Conservation (phyloP, 1,140 invertebrate genomes). For the Physella acuta region DNA sequence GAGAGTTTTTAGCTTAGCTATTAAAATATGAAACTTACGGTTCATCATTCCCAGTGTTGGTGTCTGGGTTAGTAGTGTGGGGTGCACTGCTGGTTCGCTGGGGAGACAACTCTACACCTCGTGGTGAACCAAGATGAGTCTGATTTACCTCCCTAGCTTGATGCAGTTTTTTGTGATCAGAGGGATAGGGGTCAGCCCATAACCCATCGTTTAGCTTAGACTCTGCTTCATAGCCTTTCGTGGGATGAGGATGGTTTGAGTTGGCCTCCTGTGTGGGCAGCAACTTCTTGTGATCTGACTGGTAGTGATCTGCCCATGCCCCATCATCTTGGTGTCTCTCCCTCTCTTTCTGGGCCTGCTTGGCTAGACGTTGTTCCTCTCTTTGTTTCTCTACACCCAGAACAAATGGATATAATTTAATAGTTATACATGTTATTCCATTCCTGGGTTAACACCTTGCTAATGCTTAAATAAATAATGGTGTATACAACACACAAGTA, state of each 20-base stretch:
- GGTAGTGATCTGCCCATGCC: conserved; percentile 36
- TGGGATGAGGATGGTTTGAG: conserved; percentile 1
- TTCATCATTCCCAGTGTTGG: too few relatives aligned
- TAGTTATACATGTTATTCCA: too few relatives aligned
- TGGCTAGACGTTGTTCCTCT: conserved; percentile 41
- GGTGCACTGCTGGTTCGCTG: conserved; percentile 20
- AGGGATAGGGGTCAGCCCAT: conserved; percentile 32
- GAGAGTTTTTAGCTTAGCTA: too few relatives aligned
- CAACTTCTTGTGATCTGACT: conserved; percentile 8
- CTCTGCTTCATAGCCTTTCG: background rate
- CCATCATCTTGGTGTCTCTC: conserved; percentile 28
- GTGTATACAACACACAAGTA: too few relatives aligned
- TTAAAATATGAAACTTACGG: too few relatives aligned
- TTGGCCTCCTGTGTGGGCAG: conserved; percentile 5
- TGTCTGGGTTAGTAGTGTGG: background rate
- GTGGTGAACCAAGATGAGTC: background rate
- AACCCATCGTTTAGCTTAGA: conserved; percentile 15
- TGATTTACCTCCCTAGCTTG: background rate
- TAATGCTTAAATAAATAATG: too few relatives aligned
- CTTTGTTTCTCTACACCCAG: conserved; percentile 37
- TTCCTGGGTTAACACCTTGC: too few relatives aligned
- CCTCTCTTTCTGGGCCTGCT: conserved; percentile 28
- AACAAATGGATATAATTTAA: too few relatives aligned
- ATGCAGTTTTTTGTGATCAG: background rate
- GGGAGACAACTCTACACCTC: background rate